phyloP scores from a whole-genome alignment of 1,140 invertebrate genomes.

The Anadara kagoshimensis region DNA sequence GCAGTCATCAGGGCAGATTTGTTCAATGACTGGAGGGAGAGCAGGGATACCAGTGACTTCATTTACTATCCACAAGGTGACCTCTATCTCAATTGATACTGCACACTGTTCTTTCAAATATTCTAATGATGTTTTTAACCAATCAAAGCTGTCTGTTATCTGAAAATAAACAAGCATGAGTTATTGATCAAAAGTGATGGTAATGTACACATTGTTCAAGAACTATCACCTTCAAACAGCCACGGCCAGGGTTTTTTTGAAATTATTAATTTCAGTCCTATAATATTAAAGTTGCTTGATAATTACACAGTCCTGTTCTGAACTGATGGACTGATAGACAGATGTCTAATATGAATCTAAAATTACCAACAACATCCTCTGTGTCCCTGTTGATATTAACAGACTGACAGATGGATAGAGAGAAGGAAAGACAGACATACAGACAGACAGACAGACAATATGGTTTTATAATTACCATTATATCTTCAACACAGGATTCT shows the following conservation, averaged over 20 bases:
- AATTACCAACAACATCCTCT: too few relatives aligned
- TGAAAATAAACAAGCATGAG: slow-evolving; percentile 10
- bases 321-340: too few relatives aligned
- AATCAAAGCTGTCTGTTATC: slow-evolving; percentile 41
- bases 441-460: neutral
- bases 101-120: slow-evolving; percentile 40
- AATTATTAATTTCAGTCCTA: too few relatives aligned
- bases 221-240: too few relatives aligned
- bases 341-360: too few relatives aligned
- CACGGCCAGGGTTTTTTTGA: too few relatives aligned
- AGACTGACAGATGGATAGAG: neutral
- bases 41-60: slow-evolving; percentile 4
- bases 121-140: slow-evolving; percentile 38
- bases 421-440: neutral
- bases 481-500: slow-evolving; percentile 51
- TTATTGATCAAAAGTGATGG: too few relatives aligned
- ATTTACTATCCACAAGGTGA: slow-evolving; percentile 42
- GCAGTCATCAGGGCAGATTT: slow-evolving; percentile 50
- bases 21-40: slow-evolving; percentile 37
- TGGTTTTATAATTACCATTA: slow-evolving; percentile 33
- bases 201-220: too few relatives aligned
- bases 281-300: too few relatives aligned
- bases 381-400: too few relatives aligned
- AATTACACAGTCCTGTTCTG: too few relatives aligned
- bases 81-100: slow-evolving; percentile 35